Percentiles rank a stretch among this genome's conserved stretches.
phyloP scores from a whole-genome alignment of 2,888 invertebrate genomes.

The Lasioglossum marginatum region DNA sequence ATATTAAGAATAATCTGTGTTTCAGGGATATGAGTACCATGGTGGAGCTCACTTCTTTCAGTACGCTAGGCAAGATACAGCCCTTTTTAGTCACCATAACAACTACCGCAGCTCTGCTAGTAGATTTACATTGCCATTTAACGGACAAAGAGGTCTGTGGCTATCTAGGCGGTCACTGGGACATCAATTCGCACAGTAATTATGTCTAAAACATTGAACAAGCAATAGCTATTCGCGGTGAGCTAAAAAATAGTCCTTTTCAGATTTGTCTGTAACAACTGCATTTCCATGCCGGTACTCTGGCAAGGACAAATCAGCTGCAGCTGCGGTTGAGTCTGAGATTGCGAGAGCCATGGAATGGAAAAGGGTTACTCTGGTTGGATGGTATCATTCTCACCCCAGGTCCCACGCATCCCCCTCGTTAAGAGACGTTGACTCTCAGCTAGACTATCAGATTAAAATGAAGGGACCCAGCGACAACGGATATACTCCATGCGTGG shows the following conservation, averaged over 20 bases:
- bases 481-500: slow-evolving; percentile 97
- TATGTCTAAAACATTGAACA: slow-evolving; percentile 67
- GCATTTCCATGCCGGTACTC: slow-evolving; percentile 95
- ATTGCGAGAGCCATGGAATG: slow-evolving; percentile 94
- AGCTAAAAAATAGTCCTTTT: slow-evolving; percentile 62
- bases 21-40: slow-evolving; percentile 95
- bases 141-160: slow-evolving; percentile 98
- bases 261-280: slow-evolving; percentile 94
- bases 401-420: slow-evolving; percentile 95
- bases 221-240: not conserved
- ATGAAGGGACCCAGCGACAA: slow-evolving; percentile 96
- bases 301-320: slow-evolving; percentile 91
- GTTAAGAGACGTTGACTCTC: slow-evolving; percentile 94
- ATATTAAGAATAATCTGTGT: slow-evolving; percentile 60
- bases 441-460: slow-evolving; percentile 97
- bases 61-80: slow-evolving; percentile 94
- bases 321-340: slow-evolving; percentile 91
- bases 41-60: slow-evolving; percentile 95
- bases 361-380: slow-evolving; percentile 92
- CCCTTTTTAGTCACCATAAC: slow-evolving; percentile 95
- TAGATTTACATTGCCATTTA: slow-evolving; percentile 97
- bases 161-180: slow-evolving; percentile 98
- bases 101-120: slow-evolving; percentile 93
- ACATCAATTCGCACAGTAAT: slow-evolving; percentile 96
- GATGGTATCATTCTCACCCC: slow-evolving; percentile 99